phyloP scores from a whole-genome alignment of 2,888 invertebrate genomes.

The Dynastes grantii region DNA sequence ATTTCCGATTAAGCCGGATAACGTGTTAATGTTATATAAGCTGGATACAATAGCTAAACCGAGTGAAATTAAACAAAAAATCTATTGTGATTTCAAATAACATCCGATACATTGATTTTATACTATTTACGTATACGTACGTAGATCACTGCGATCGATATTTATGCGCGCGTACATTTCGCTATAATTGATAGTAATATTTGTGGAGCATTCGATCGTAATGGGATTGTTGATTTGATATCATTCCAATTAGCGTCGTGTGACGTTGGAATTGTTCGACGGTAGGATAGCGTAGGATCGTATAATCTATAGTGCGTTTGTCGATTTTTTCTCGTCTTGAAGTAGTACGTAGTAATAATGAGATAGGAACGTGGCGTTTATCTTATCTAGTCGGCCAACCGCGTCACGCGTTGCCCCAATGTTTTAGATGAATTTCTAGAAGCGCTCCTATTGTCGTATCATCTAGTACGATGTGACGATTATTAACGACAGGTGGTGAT shows the following conservation, averaged over 20 bases:
- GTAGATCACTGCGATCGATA: too few species aligned
- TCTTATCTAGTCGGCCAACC: conserved; percentile 12
- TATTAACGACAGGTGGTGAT: neutral
- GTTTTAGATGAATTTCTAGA: neutral
- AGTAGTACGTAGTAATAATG: neutral
- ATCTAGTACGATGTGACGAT: neutral
- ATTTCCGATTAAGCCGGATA: too few species aligned
- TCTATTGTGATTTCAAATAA: too few species aligned
- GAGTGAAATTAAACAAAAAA: too few species aligned
- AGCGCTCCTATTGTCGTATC: neutral
- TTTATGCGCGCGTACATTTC: too few species aligned
- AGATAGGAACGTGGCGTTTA: neutral
- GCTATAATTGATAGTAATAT: too few species aligned
- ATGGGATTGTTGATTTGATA: conserved; percentile 15
- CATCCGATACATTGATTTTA: too few species aligned
- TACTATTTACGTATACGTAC: too few species aligned
- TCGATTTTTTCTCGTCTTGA: neutral
- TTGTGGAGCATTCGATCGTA: neutral
- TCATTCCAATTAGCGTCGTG: conserved; percentile 28
- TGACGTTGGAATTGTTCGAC: conserved; percentile 14
- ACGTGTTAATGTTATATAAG: too few species aligned
- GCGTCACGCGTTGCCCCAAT: neutral
- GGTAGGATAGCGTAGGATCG: neutral
- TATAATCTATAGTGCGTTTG: neutral
- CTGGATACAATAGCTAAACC: too few species aligned